A percentile compares a stretch with the other conserved stretches of the same genome.
phyloP scores from a whole-genome alignment of 1,140 invertebrate genomes.

The Lordiphosa mommai region DNA sequence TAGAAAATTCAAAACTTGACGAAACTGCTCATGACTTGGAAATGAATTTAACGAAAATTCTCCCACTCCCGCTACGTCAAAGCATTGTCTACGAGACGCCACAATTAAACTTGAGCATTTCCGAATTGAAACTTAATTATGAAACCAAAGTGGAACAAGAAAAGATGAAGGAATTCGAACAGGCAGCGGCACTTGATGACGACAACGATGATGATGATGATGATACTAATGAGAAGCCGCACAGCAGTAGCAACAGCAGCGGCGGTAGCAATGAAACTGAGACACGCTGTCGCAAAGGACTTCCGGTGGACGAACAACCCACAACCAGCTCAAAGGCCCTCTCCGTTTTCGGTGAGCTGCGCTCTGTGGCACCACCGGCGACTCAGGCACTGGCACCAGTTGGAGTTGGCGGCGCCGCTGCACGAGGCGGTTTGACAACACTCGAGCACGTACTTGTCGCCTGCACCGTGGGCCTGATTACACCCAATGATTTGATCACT shows the following conservation, averaged over 20 bases:
- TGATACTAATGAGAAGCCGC: conserved; percentile 27
- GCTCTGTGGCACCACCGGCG: conserved; percentile 14
- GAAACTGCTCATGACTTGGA: conserved; percentile 11
- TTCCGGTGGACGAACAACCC: conserved; percentile 49
- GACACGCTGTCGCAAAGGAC: conserved; percentile 38
- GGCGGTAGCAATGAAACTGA: conserved; percentile 14
- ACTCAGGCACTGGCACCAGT: neutral
- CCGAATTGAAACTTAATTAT: conserved; percentile 64
- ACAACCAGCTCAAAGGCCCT: conserved; percentile 60
- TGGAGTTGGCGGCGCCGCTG: conserved; percentile 15
- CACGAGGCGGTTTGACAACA: conserved; percentile 54
- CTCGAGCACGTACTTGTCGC: conserved; percentile 76
- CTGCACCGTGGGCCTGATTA: conserved; percentile 75
- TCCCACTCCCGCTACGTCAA: conserved; percentile 13
- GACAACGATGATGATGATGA: conserved; percentile 27
- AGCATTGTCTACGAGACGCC: conserved; percentile 69
- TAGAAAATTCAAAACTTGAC: no score
- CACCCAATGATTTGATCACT: conserved; percentile 83
- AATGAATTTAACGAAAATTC: neutral
- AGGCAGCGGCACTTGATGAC: conserved; percentile 11
- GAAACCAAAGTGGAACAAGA: conserved; percentile 40
- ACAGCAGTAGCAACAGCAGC: conserved; percentile 3
- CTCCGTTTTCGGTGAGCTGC: conserved; percentile 63
- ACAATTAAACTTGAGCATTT: conserved; percentile 63
- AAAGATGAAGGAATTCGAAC: neutral